Evolutionary conservation across 35 echinoderm and acorn worm species (phyloP).

Genomic region (Apostichopus japonicus): DNA sequence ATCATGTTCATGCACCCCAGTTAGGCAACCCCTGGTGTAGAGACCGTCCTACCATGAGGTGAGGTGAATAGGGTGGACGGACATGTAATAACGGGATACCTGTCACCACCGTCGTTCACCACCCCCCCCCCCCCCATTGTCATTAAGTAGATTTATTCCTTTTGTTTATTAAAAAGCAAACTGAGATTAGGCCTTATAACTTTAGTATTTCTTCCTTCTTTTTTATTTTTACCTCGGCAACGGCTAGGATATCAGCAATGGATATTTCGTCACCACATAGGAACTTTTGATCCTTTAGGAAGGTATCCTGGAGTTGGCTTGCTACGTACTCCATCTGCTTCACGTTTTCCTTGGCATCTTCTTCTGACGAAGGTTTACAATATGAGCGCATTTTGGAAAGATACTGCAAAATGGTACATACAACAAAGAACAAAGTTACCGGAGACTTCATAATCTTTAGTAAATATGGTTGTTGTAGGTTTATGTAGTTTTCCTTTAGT

Average conservation of each 20-base stretch:
- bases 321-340: background rate
- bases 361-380: conserved; percentile 1
- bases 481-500: no score
- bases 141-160: no score
- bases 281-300: conserved; percentile 16
- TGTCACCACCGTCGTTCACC: no score
- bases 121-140: no score
- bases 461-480: no score
- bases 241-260: conserved; percentile 8
- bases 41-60: no score
- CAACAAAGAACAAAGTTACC: background rate
- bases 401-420: background rate
- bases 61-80: no score
- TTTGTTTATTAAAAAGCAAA: background rate
- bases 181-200: background rate
- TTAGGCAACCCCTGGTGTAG: no score
- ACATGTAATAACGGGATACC: no score
- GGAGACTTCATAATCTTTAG: no score
- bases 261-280: conserved; percentile 39
- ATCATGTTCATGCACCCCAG: no score
- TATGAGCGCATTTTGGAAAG: conserved; percentile 2
- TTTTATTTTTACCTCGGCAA: conserved; percentile 1
- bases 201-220: background rate
- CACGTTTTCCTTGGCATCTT: background rate
- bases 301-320: conserved; percentile 11